phyloP scores from a whole-genome alignment of 2,888 invertebrate genomes.

The Calameuta pallipes region DNA sequence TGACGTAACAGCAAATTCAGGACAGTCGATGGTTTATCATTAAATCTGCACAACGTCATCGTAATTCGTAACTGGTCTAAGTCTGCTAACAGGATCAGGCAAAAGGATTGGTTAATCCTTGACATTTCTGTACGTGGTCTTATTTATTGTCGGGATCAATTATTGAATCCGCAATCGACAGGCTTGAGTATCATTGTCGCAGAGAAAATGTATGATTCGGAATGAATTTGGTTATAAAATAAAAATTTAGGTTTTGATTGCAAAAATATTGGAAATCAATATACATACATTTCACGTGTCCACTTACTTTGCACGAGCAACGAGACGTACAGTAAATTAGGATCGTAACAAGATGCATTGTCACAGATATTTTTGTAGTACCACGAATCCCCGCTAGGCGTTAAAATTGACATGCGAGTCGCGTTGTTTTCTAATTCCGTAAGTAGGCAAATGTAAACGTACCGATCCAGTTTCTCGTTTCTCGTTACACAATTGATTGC shows the following conservation, averaged over 20 bases:
- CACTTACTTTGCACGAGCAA: neutral
- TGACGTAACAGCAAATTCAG: neutral
- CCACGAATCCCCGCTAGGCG: too few species aligned
- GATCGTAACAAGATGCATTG: too few species aligned
- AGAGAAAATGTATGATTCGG: neutral
- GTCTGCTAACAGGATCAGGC: neutral
- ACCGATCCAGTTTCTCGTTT: conserved; percentile 16
- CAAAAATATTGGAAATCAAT: neutral
- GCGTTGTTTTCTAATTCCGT: conserved; percentile 13
- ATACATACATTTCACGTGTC: neutral
- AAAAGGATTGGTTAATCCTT: neutral
- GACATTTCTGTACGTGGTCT: neutral
- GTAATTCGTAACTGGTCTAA: neutral
- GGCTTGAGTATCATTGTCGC: neutral
- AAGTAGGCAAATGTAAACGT: conserved; percentile 15
- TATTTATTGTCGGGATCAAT: neutral
- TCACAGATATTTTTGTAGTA: neutral
- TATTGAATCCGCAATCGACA: neutral
- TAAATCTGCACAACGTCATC: neutral
- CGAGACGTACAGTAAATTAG: neutral
- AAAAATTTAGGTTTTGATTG: neutral
- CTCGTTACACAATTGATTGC: conserved; percentile 12
- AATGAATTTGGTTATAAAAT: neutral
- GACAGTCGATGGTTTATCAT: neutral
- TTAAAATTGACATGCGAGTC: neutral